A percentile compares a stretch with the other conserved stretches of the same genome.
These are phyloP conservation scores for Nymphalis c-album DNA, from an alignment of 2,888 invertebrate species.

Conservation along the genomic window DNA sequence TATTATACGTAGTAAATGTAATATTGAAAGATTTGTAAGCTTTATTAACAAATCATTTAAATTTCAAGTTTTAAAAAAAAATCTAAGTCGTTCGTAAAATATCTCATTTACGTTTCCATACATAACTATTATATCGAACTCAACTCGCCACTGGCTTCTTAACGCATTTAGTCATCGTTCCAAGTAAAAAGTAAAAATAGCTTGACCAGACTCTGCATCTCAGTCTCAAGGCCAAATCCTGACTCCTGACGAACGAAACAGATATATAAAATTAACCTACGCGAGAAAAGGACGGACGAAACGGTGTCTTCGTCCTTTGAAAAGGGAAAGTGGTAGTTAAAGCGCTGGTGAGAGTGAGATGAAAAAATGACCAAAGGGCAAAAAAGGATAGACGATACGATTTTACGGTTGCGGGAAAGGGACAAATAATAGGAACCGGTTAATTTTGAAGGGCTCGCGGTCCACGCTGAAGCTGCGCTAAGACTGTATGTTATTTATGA, in stretches of 20 bases:
- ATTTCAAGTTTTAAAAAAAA: too few species aligned
- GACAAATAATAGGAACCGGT: slow-evolving; percentile 67
- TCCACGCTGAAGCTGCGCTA: slow-evolving; percentile 48
- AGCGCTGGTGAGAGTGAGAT: slow-evolving; percentile 77
- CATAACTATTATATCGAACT: slow-evolving; percentile 12
- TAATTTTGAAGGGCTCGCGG: slow-evolving; percentile 79
- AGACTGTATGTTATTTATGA: slow-evolving; percentile 56
- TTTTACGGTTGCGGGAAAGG: slow-evolving; percentile 43
- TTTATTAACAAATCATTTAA: too few species aligned
- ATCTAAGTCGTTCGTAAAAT: too few species aligned
- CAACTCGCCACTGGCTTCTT: slow-evolving; percentile 59
- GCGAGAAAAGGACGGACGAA: slow-evolving; percentile 47
- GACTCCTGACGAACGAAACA: slow-evolving; percentile 57
- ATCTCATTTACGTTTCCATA: slow-evolving; percentile 16
- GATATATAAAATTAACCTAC: slow-evolving; percentile 36
- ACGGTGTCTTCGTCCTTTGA: slow-evolving; percentile 79
- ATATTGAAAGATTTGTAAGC: too few species aligned
- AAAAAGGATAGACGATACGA: slow-evolving; percentile 52
- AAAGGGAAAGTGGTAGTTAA: slow-evolving; percentile 79
- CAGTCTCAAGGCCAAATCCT: slow-evolving; percentile 79
- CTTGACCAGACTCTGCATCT: slow-evolving; percentile 72
- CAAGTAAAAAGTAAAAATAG: slow-evolving; percentile 79
- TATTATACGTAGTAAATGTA: too few species aligned
- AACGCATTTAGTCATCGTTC: slow-evolving; percentile 79
- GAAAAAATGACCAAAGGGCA: slow-evolving; percentile 75